Evolutionary conservation across 1,140 invertebrate genomes (phyloP), one percentile per base, ranked within the genome.

Genomic region (Euglossa dilemma): DNA sequence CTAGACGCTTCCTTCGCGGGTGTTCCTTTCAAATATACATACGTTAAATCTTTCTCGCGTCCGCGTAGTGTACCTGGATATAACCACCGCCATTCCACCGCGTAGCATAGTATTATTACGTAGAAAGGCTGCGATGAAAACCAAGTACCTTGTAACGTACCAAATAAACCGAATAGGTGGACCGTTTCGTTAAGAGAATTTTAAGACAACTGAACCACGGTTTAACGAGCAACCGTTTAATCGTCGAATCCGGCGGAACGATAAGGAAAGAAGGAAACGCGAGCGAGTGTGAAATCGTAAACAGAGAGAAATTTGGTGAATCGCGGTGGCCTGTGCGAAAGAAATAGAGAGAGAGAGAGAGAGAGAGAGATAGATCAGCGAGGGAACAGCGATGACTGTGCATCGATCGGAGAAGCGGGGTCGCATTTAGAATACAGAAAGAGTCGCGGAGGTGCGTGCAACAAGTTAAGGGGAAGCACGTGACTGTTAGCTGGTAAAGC

Each of bases 111-210:
- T 85, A 69, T 86, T 85, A 69, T 86, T 83, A 74, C 25, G 25
- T 28, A 67, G 77, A 63, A 61, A 83, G 43, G 52, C 75, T 79
- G 70, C 57, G 79, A 75, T 47, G 63, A 57, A 82, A 86, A 87
- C 85, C 16, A 85, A 86, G 86, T 87, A 86, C 85, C 86, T 86
- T 84, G 50, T 75, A 72, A 87, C 56, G 54, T 87, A 87, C 81
- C 86, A 80, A 87, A 84, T 76, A 80, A 64, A 74, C 75, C 56
- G 18, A 57, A 52, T 72, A 69, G 23, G 43, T n/a, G 61, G 59
- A 28, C 36, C 4, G n/a, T 66, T 28, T 47, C 80, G 70, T 8
- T 28, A 56, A 70, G 1, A 16, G 28, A 64, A 45, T 25, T 64
- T 25, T 14, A n/a, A 14, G 20, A 23, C 20, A 66, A 25, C 12